Evolutionary conservation across 2,888 invertebrate genomes (phyloP).

Genomic region (Zygothrica quintamaculata): DNA sequence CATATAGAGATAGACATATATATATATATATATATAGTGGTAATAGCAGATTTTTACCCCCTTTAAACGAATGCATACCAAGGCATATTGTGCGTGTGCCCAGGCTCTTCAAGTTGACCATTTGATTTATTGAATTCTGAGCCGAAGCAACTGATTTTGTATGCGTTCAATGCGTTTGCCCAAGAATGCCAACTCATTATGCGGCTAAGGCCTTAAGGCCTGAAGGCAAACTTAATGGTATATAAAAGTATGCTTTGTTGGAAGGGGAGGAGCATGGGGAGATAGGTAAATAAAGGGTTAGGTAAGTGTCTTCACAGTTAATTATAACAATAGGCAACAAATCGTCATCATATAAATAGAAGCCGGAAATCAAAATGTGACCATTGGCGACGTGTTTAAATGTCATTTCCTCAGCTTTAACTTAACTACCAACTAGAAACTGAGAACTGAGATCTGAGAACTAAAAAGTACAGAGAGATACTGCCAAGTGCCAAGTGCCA

Average conservation of each 20-base stretch:
- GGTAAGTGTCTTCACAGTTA: conserved; percentile 64
- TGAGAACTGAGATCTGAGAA: no score
- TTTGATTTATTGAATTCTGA: conserved; percentile 73
- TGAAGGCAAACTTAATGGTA: conserved; percentile 3
- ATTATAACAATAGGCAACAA: conserved; percentile 69
- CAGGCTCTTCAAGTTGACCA: conserved; percentile 24
- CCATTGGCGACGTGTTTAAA: conserved; percentile 53
- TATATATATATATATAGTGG: not conserved
- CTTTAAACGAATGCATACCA: conserved; percentile 56
- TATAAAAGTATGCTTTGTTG: not conserved
- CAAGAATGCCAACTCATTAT: conserved; percentile 77
- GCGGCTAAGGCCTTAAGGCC: conserved; percentile 11
- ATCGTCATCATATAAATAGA: conserved; percentile 50
- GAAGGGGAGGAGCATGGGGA: not conserved
- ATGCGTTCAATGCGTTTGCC: conserved; percentile 59
- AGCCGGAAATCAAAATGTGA: conserved; percentile 63
- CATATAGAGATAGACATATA: conserved; percentile 11
- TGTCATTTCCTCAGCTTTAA: conserved; percentile 62
- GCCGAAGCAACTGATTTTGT: conserved; percentile 59
- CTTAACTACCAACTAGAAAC: conserved; percentile 4
- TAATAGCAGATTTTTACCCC: conserved; percentile 20
- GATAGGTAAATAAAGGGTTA: no score
- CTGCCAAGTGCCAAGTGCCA: conserved; percentile 36
- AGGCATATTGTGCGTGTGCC: conserved; percentile 77
- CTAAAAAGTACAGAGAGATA: no score